Percentiles rank a stretch among this genome's conserved stretches.
These are phyloP conservation scores for Myotis planiceps DNA, from an alignment of 2,797 vertebrate species.

Conservation along the genomic window DNA sequence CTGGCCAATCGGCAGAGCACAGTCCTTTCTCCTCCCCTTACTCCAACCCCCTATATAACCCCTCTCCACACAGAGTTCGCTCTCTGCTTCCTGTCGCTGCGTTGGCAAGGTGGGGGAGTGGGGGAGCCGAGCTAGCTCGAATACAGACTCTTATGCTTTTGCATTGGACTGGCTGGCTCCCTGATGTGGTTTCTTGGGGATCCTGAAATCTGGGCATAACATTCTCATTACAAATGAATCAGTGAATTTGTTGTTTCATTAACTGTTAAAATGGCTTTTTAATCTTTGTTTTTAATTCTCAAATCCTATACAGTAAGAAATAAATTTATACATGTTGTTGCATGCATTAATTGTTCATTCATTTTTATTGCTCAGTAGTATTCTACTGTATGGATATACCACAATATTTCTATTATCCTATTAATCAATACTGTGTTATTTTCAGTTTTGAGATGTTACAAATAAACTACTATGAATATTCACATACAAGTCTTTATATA, in stretches of 20 bases:
- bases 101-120: too few species aligned
- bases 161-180: too few species aligned
- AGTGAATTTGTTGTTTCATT: background rate
- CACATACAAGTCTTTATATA: background rate
- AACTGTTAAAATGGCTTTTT: constrained; percentile 13
- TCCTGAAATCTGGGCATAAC: too few species aligned
- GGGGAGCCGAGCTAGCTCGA: too few species aligned
- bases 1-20: too few species aligned
- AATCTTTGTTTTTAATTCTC: constrained; percentile 26
- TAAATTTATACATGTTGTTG: background rate
- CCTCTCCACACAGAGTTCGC: too few species aligned
- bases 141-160: too few species aligned
- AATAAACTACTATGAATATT: background rate
- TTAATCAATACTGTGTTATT: background rate
- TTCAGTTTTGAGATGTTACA: constrained; percentile 30
- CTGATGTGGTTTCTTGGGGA: too few species aligned
- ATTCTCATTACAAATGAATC: background rate
- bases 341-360: background rate
- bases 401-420: background rate
- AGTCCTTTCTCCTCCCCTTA: too few species aligned
- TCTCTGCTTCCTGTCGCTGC: too few species aligned
- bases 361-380: background rate
- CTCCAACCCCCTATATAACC: too few species aligned
- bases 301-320: background rate
- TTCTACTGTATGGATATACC: background rate